Conservation (phyloP, 2,888 invertebrate genomes). For the Allolobophora icterica region DNA sequence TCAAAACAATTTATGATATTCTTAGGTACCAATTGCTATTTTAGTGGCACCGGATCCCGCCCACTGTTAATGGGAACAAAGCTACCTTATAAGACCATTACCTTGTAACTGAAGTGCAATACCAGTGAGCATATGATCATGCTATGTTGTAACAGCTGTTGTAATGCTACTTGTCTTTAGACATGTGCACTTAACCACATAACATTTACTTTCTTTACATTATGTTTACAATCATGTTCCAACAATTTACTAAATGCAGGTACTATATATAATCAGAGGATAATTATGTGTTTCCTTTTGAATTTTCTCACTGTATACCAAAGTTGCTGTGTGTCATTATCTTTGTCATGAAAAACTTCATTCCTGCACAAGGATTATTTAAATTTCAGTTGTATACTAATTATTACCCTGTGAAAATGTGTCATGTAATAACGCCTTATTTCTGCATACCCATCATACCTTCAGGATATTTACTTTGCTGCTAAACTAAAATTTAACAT, state of each 20-base stretch:
- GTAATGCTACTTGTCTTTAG: background rate
- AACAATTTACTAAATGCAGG: background rate
- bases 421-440: background rate
- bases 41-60: background rate
- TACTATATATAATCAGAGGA: background rate
- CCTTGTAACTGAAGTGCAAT: background rate
- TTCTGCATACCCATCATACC: background rate
- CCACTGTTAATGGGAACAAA: slow-evolving; percentile 1
- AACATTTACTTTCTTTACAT: background rate
- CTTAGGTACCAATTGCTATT: background rate
- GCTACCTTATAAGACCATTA: no score
- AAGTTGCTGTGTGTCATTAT: background rate
- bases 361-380: background rate
- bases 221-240: background rate
- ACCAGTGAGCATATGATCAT: background rate
- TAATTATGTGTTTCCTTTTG: slow-evolving; percentile 6
- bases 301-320: background rate
- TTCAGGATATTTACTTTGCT: background rate
- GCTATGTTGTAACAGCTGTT: background rate
- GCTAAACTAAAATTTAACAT: background rate
- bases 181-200: background rate
- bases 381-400: background rate
- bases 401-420: background rate
- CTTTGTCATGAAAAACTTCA: background rate
- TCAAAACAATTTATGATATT: background rate